A percentile compares a stretch with the other conserved stretches of the same genome.
Conservation (phyloP, 1,140 invertebrate genomes). For the Venturia canescens region DNA sequence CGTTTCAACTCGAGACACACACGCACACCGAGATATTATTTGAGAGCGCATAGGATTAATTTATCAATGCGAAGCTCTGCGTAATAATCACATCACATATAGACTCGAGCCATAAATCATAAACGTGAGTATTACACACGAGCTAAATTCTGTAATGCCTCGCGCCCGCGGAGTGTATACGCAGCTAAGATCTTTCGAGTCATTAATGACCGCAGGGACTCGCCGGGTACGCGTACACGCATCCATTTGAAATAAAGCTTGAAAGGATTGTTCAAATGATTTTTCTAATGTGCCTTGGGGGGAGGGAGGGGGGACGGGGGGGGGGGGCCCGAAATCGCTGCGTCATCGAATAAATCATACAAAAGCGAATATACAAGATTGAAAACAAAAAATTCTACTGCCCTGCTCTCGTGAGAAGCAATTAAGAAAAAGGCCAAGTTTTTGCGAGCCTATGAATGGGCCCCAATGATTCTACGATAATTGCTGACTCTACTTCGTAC, state of each 20-base stretch:
- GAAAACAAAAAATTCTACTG: neutral
- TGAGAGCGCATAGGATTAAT: conserved; percentile 60
- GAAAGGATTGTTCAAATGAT: conserved; percentile 66
- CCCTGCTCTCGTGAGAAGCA: conserved; percentile 17
- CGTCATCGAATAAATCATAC: neutral
- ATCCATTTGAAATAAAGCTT: conserved; percentile 22
- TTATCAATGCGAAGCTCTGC: conserved; percentile 63
- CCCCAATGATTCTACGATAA: neutral
- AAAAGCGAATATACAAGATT: neutral
- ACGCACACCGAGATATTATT: too few species aligned
- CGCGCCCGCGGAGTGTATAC: neutral
- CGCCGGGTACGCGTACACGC: conserved; percentile 62
- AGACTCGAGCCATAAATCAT: conserved; percentile 69
- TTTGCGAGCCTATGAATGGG: neutral
- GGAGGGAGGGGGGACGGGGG: too few species aligned
- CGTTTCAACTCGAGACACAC: too few species aligned
- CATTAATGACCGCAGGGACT: conserved; percentile 51
- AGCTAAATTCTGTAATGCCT: conserved; percentile 43
- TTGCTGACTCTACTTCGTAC: neutral
- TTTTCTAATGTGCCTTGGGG: conserved; percentile 61
- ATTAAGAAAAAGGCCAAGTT: conserved; percentile 10
- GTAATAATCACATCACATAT: conserved; percentile 71
- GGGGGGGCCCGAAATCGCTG: conserved; percentile 52
- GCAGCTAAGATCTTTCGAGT: neutral
- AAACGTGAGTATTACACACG: conserved; percentile 49